Base-by-base conservation (phyloP, 2,888 invertebrate species). In the Colletes collaris region DNA sequence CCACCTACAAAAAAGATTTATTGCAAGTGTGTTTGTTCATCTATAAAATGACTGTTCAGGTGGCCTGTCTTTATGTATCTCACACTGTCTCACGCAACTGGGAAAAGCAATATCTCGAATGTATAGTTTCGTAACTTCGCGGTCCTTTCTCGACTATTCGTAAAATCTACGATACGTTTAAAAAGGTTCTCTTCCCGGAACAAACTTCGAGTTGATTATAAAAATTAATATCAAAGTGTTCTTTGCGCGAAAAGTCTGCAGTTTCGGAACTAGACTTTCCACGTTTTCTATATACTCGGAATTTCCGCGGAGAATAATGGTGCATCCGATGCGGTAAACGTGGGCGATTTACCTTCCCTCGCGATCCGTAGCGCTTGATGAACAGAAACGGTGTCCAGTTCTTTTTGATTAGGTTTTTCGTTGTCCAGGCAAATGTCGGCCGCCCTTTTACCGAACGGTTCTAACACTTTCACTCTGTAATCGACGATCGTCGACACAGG, bases 351-450 rank as follows among this genome's bases (percentile, higher is more conserved):
- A 5, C 96, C 96, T 90, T 96, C 96, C 85, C 95, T 96, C 0
- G 97, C 97, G 62, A 96, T 95, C 87, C 97, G 95, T 79, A 99
- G 94, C 0, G 99, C 99, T 92, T 98, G 97, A 80, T 98, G 93
- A 52, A 99, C 97, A 53, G 97, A 96, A 0, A 98, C 98, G 3
- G 97, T 98, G 90, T 99, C 99, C 86, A 98, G 92, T 92, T 99
- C 99, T 86, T 96, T 96, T 89, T 97, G 97, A 11, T 97, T 96
- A 0, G 98, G 96, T 84, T 95, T 96, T 90, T 97, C 97, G 90
- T 97, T 97, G 91, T 99, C 99, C 77, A 99, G 93, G 89, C 96
- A 96, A 52, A 99, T 95, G 91, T 98, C 97, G 13, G 95, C 94
- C 87, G 97, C 97, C 82, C 98, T 95, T 60, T 96, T 95, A 64